Evolutionary conservation across 2,888 invertebrate species (phyloP), one percentile per base, ranked within the genome.

Genomic region (Drosophila fulvimacula): DNA sequence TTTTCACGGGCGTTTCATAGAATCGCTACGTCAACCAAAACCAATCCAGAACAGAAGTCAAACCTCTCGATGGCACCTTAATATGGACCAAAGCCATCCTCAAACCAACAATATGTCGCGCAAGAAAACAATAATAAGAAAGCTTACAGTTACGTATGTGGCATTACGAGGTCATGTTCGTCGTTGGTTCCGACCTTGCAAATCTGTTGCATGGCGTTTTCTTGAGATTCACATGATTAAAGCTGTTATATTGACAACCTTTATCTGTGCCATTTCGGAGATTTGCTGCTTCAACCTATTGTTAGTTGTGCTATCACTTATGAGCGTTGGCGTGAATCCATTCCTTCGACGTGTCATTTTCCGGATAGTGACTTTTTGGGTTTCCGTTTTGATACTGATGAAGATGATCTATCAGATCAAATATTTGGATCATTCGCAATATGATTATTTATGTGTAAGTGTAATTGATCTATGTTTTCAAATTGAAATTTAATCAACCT

Each of bases 331-430:
- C 62, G 94, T 96, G 0, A 93, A 97, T 41, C 95, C 95, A 0
- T 93, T 97, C 21, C 95, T 96, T 59, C 93, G 96, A 49, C 95
- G 94, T 32, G 92, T 95, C 72, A 94, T 96, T 41, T 95, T 96
- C 60, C 96, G 97, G 63, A 91, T 95, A 7, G 95, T 96, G 90
- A 96, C 97, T 0, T 93, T 96, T 30, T 93, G 96, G 63, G 95
- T 97, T 24, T 96, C 97, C 11, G 84, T 97, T 0, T 94, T 98
- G 68, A 94, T 98, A 74, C 94, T 99, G 74, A 94, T 95, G 15
- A 97, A 98, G 93, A 99, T 99, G 98, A 95, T 98, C 53, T 99
- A 98, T 92, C 99, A 99, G 93, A 96, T 99, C 64, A 94, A 96
- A 73, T 96, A 97, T 89, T 96, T 98, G 75, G 93, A 95, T 70